Conservation (phyloP, 2,113 vertebrate species). For the Piprites chloris region DNA sequence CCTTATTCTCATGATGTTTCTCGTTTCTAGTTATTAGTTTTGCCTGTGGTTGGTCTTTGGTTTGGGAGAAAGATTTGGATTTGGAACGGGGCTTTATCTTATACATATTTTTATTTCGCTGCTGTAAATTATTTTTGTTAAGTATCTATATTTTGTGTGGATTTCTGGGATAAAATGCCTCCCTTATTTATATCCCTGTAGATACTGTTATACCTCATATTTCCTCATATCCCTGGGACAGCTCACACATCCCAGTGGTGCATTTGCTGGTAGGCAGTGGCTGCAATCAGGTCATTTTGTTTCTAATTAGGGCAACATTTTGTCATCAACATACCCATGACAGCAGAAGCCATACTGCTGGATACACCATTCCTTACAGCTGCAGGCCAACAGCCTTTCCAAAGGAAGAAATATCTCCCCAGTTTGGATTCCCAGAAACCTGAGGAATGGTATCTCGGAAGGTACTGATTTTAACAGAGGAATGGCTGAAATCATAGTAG, state of each 20-base stretch:
- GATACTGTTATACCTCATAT: background rate
- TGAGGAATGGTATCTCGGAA: background rate
- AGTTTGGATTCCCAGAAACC: background rate
- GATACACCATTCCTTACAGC: background rate
- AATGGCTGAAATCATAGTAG: background rate
- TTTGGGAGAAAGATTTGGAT: background rate
- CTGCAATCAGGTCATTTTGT: accelerated
- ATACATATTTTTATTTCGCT: background rate
- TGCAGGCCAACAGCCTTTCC: background rate
- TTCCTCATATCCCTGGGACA: background rate
- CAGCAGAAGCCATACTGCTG: background rate
- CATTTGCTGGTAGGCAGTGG: accelerated
- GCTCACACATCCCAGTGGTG: background rate
- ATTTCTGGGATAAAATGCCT: background rate
- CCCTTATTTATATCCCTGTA: background rate
- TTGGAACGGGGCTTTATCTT: background rate
- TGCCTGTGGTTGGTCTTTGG: constrained; percentile 29
- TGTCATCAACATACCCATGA: accelerated
- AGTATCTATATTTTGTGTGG: background rate
- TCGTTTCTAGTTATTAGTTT: constrained; percentile 24
- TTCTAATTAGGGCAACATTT: background rate
- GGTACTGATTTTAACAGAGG: background rate
- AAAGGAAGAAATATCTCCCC: background rate
- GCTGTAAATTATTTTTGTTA: background rate
- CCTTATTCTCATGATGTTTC: background rate